These are phyloP conservation scores for Pycnonotus jocosus DNA, from an alignment of 2,113 vertebrate genomes.

Conservation along the genomic window DNA sequence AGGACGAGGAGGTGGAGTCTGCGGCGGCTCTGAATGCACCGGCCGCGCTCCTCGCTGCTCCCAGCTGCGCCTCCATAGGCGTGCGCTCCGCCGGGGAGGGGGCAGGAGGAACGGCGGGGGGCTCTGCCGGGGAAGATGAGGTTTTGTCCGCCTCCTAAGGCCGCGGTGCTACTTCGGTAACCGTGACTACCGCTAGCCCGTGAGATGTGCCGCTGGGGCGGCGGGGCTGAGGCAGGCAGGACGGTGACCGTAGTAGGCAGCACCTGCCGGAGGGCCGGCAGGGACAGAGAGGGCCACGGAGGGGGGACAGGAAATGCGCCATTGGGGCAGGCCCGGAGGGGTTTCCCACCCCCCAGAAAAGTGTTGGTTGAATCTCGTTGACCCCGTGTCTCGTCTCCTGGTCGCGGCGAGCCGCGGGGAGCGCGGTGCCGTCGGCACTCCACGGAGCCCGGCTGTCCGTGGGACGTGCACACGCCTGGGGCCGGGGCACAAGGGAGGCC, in stretches of 20 bases:
- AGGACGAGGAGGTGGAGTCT: constrained; percentile 44
- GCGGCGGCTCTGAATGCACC: background rate
- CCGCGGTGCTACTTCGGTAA: background rate
- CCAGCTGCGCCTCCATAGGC: constrained; percentile 12
- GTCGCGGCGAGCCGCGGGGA: background rate
- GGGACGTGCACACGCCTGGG: background rate
- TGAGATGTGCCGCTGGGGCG: background rate
- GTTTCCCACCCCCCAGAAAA: rapidly evolving
- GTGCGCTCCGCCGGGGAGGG: constrained; percentile 31
- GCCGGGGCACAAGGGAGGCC: background rate
- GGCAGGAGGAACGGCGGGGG: background rate
- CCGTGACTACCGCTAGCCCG: background rate
- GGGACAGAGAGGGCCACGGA: background rate
- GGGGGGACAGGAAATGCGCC: background rate
- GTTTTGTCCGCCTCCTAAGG: background rate
- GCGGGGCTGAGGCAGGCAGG: background rate
- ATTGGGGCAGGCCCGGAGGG: background rate
- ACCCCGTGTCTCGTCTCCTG: background rate
- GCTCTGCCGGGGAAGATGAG: background rate
- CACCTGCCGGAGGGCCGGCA: background rate
- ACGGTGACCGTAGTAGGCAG: background rate
- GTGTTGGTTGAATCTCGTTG: background rate
- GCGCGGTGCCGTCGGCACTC: background rate
- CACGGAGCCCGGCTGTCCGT: background rate
- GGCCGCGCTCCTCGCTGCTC: background rate